Evolutionary conservation across 2,113 vertebrate species (phyloP), one percentile per base, ranked within the genome.

Genomic region (Pholis gunnellus): DNA sequence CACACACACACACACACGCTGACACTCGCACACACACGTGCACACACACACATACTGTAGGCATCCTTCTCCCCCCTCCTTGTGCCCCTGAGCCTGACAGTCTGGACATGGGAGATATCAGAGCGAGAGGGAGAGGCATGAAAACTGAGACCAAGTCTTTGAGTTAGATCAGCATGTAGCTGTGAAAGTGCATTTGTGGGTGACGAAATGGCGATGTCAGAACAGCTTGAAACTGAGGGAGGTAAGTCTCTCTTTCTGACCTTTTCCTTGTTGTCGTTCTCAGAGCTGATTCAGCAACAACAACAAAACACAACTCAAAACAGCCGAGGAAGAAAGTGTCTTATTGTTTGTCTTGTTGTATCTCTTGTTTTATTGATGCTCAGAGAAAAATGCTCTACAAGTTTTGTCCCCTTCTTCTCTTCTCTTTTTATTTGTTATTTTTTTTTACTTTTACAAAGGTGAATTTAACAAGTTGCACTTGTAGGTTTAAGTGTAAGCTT

Each of bases 71-170:
- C 69, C 22, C 79, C 67, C 87, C 82, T 70, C 70, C 87, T 83
- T 27, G 80, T 92, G 90, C 91, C 92, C 91, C 93, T 85, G 89
- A 91, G 93, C 87, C 88, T 87, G 75, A 81, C 81, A 89, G 93
- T 92, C 95, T 95, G 95, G 91, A 91, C 91, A 90, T 82, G 87
- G 87, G 85, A 94, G 94, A 95, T 95, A 95, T 94, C 87, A 87
- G 61, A 86, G 60, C 69, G 60, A 72, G 60, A 69, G 73, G 79
- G 82, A 87, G 91, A 84, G 89, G 87, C 88, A 88, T 88, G 85
- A 91, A 84, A 84, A 94, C 87, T 77, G 57, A 82, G 87, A 73
- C 72, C 68, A 56, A 59, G 75, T n/a, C 64, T 84, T 74, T 72
- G 83, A 82, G 79, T 88, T 63, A 86, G 81, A 89, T 87, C 80